Percentiles rank a stretch among this genome's conserved stretches.
phyloP scores from a whole-genome alignment of 2,888 invertebrate species.

The Melieria crassipennis region DNA sequence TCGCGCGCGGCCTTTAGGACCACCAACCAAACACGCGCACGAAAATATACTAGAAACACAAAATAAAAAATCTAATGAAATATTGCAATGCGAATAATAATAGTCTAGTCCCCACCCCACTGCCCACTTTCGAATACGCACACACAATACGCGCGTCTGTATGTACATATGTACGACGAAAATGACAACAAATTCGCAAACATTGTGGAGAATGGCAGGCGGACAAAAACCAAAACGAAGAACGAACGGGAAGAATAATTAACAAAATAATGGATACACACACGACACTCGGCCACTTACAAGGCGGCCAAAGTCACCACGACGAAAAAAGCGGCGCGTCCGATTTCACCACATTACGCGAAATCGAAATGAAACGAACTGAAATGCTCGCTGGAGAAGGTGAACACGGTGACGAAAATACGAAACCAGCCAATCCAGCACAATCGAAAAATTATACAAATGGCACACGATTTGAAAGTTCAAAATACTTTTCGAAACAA shows the following conservation, averaged over 20 bases:
- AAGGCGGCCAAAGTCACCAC: slow-evolving; percentile 25
- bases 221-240: slow-evolving; percentile 7
- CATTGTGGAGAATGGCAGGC: background rate
- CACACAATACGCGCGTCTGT: slow-evolving; percentile 4
- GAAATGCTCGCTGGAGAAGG: slow-evolving; percentile 15
- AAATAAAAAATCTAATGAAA: too few species aligned
- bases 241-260: slow-evolving; percentile 32
- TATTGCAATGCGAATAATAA: too few species aligned
- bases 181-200: slow-evolving; percentile 14
- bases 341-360: slow-evolving; percentile 16
- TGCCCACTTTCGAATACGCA: background rate
- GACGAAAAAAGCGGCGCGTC: slow-evolving; percentile 12
- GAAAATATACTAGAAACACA: too few species aligned
- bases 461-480: background rate
- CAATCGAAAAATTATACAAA: too few species aligned
- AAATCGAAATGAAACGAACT: slow-evolving; percentile 10
- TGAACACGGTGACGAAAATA: slow-evolving; percentile 11
- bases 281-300: slow-evolving; percentile 25
- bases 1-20: too few species aligned
- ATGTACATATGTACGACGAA: background rate
- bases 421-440: too few species aligned
- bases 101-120: too few species aligned
- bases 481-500: too few species aligned
- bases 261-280: slow-evolving; percentile 39
- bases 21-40: too few species aligned